Evolutionary conservation across 35 echinoderm and acorn worm genomes (phyloP), one percentile per base, ranked within the genome.

Genomic region (Diadema setosum): DNA sequence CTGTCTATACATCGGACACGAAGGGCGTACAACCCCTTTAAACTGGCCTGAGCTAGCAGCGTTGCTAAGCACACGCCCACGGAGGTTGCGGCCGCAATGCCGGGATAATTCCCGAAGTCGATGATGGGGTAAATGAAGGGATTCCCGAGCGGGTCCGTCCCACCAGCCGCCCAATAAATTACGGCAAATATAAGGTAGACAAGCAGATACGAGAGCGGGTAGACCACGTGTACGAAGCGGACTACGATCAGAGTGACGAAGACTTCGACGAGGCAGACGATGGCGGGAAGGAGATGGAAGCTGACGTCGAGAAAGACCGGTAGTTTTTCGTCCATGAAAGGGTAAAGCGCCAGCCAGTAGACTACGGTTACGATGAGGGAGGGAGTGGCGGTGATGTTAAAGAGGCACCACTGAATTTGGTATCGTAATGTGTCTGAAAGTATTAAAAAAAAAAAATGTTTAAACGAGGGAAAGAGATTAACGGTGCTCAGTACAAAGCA

Each of bases 101-200:
- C 5, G 24, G 73, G 73, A 78, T 39, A 33, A 43, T 44, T 21
- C 17, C 35, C 73, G 37, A 42, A 78, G 44, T 78, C 73, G 20
- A 78, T 34, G 9, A 36, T 35, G 3, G 73, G 73, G n/a, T 78
- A 78, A 36, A 44, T 78, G 73, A 78, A 78, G 11, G 73, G 73
- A 12, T 41, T 26, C 9, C 40, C 73, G n/a, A 21, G 44, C 30
- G 73, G 73, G 73, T 44, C 44, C 15, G 73, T 78, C 12, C 65
- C 82, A 39, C 65, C 82, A 4, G 83, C 67, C n/a, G 60, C 44
- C 89, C 89, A 91, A 45, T 58, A 91, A 24, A 91, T 37, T 14
- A 85, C 42, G 12, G 89, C 65, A 48, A 91, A 86, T 48, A 80
- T 40, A 9, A 86, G 5, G 83, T 86, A 91, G n/a, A 37, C 45